Evolutionary conservation across 2,888 invertebrate genomes (phyloP).

Genomic region (Polydrusus cervinus): DNA sequence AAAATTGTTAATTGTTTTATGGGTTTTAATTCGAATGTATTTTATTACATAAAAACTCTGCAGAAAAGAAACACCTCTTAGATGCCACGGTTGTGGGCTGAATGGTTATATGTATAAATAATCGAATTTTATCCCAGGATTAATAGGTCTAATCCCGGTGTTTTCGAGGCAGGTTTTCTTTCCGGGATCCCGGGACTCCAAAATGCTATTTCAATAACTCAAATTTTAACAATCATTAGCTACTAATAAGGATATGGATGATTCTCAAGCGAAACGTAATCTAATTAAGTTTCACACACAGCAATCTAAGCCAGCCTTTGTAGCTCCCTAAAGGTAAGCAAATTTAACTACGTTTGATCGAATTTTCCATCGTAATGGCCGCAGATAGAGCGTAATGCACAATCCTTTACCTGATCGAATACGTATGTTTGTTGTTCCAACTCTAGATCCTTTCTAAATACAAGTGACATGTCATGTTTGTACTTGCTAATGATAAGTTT

Average conservation of each 20-base stretch:
- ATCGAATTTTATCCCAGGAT: too few relatives aligned
- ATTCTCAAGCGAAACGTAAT: not conserved
- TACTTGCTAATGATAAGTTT: conserved; percentile 25
- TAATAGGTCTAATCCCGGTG: too few relatives aligned
- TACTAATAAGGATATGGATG: not conserved
- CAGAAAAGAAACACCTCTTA: too few relatives aligned
- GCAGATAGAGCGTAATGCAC: conserved; percentile 18
- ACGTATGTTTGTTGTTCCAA: conserved; percentile 22
- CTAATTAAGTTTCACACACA: conserved; percentile 19
- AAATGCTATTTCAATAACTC: too few relatives aligned
- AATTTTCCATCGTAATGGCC: conserved; percentile 48
- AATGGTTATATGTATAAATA: too few relatives aligned
- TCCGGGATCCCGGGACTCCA: too few relatives aligned
- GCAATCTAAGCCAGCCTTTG: conserved; percentile 45
- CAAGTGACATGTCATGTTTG: conserved; percentile 31
- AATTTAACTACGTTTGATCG: conserved; percentile 47
- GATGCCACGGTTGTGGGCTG: too few relatives aligned
- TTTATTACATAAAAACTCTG: too few relatives aligned
- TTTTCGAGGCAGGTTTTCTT: too few relatives aligned
- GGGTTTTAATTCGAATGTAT: too few relatives aligned
- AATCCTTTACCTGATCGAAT: conserved; percentile 37
- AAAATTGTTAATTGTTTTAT: too few relatives aligned
- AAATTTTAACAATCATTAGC: too few relatives aligned
- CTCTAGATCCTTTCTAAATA: conserved; percentile 21
- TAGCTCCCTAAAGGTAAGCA: conserved; percentile 47